Evolutionary conservation across 2,797 vertebrate genomes (phyloP).

Genomic region (Sparidentex hasta): DNA sequence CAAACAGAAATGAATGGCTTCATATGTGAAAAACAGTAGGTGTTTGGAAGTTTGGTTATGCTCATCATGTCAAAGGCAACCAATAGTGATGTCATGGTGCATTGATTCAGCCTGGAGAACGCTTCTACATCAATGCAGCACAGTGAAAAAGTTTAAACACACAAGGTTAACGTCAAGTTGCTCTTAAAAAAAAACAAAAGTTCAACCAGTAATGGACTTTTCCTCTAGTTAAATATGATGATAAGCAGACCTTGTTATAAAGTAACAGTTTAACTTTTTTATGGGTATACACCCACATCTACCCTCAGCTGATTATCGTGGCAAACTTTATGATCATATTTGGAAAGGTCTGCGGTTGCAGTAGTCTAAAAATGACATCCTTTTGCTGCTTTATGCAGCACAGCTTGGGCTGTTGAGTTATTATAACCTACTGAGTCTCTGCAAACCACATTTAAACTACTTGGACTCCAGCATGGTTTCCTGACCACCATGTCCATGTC

Average conservation of each 20-base stretch:
- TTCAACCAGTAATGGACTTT: neutral
- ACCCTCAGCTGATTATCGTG: neutral
- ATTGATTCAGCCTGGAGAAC: neutral
- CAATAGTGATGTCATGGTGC: too few species aligned
- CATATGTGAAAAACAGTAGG: too few species aligned
- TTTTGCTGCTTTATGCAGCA: too few species aligned
- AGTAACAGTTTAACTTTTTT: neutral
- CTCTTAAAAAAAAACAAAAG: neutral
- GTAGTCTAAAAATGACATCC: neutral
- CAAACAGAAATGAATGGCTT: too few species aligned
- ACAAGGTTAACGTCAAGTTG: neutral
- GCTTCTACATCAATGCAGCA: neutral
- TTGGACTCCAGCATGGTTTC: neutral
- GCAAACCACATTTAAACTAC: neutral
- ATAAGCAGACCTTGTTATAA: neutral
- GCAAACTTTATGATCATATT: neutral
- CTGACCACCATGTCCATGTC: conserved; percentile 7
- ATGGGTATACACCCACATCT: neutral
- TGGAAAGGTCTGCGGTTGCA: neutral
- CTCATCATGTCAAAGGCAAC: too few species aligned
- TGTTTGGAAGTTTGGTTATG: neutral
- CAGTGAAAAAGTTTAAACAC: neutral
- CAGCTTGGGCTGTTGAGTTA: neutral
- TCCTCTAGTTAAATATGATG: neutral
- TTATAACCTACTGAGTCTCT: neutral